These are phyloP conservation scores for Hydractinia echinata DNA, from an alignment of 30 jellyfish, hydroid and myxozoan genomes.

Conservation along the genomic window DNA sequence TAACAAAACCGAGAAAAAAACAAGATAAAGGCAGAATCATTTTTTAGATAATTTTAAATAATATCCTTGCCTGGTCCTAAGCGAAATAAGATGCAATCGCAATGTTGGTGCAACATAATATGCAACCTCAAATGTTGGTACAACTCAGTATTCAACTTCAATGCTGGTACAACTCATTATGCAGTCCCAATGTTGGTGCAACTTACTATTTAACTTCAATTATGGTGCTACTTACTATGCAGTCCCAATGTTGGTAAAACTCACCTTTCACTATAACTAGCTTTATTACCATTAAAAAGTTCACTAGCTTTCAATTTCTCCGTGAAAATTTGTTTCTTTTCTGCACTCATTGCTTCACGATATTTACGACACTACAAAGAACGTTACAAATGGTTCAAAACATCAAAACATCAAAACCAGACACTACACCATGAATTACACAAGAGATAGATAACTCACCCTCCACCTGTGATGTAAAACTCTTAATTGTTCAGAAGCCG, in stretches of 20 bases:
- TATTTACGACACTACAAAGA: constrained; percentile 55
- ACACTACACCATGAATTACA: background rate
- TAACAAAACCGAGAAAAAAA: no score
- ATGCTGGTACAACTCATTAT: no score
- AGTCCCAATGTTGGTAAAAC: background rate
- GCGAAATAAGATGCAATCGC: no score
- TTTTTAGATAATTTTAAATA: no score
- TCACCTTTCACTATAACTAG: constrained; percentile 77
- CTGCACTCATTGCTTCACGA: constrained; percentile 43
- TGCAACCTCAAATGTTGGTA: background rate
- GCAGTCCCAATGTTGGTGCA: background rate
- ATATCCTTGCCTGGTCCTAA: background rate
- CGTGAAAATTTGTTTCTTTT: constrained; percentile 36
- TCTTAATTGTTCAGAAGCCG: constrained; percentile 57
- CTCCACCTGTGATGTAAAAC: constrained; percentile 86
- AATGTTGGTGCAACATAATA: background rate
- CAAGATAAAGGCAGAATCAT: no score
- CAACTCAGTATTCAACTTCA: background rate
- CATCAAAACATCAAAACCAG: background rate
- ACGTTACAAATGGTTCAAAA: background rate
- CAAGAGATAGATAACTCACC: constrained; percentile 35
- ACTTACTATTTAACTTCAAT: no score
- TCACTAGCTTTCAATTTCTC: constrained; percentile 88
- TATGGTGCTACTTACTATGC: no score
- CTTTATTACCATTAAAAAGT: constrained; percentile 55